Base-by-base conservation (phyloP, 2,888 invertebrate genomes). In the Osmoderma eremita region DNA sequence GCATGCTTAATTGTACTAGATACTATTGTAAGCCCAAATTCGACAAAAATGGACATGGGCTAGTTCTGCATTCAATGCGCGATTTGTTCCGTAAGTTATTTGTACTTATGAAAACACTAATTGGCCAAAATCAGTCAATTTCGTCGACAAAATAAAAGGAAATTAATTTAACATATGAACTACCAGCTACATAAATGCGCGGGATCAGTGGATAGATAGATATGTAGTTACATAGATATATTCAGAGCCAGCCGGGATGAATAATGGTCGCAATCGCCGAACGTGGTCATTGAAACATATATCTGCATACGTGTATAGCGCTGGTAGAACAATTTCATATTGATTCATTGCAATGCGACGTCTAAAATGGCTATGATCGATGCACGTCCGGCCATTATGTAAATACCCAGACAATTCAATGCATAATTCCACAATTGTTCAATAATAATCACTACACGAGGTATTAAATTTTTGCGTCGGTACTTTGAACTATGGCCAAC, bases 371-470 rank as follows among this genome's bases (percentile, higher is more conserved):
- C 30, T 45, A 58, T 58, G 58, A 58, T 58, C 42, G 58, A 58
- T 58, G 42, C 20, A 24, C 58, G 58, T 58, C 58, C 45, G 58
- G 17, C 42, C n/a, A 42, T 58, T 58, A 58, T 58, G 58, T 45
- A 58, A 58, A 58, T 58, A 42, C 58, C 1, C 45, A 45, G 45
- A 24, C 58, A 58, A 45, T 58, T 58, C 58, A 24, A 58, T 58
- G 58, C 45, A 22, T 58, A 58, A 58, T 58, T 58, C 39, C 30
- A 30, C 45, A 30, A 24, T 42, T 42, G 58, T 45, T 24, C 58
- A 22, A 17, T 30, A 30, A 30, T 30, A 30, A 42, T 58, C 24
- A 30, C 30, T 3, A 42, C 30, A 50, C 10, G 1, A 6, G 42
- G 24, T 41, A 42, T 42, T 58, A 58, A 42, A 10, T 58, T 41